phyloP scores from a whole-genome alignment of 2,113 vertebrate species.

The Vulpes vulpes region DNA sequence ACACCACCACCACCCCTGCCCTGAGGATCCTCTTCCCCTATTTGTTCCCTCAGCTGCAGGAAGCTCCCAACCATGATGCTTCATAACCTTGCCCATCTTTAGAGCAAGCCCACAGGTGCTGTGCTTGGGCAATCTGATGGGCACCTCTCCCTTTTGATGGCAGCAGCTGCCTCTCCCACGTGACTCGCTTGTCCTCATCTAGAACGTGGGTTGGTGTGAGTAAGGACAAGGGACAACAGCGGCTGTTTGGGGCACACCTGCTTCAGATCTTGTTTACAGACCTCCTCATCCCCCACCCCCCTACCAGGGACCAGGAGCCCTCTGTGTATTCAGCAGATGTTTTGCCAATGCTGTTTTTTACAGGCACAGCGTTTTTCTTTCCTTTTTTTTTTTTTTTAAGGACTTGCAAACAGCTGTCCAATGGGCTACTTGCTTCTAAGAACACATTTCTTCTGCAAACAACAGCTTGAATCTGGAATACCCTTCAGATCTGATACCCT shows the following conservation, averaged over 20 bases:
- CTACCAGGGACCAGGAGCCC: background rate
- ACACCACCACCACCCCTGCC: background rate
- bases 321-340: conserved; percentile 61
- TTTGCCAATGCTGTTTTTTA: conserved; percentile 45
- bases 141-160: background rate
- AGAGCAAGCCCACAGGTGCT: background rate
- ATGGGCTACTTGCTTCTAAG: background rate
- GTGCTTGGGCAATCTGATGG: background rate
- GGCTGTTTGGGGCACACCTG: conserved; percentile 43
- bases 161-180: conserved; percentile 47
- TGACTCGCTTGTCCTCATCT: conserved; percentile 40
- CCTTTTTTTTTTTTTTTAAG: background rate
- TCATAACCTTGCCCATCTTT: background rate
- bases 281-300: background rate
- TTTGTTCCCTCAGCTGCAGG: background rate
- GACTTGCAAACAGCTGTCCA: conserved; percentile 18
- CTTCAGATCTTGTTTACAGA: conserved; percentile 66
- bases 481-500: background rate
- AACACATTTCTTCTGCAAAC: conserved; percentile 53
- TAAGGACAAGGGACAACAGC: background rate
- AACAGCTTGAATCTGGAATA: conserved; percentile 52
- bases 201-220: background rate
- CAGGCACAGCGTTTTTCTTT: background rate
- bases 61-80: background rate
- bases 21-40: background rate